Evolutionary conservation across 2,113 vertebrate genomes (phyloP), one percentile per base, ranked within the genome.

Genomic region (Cynocephalus volans): DNA sequence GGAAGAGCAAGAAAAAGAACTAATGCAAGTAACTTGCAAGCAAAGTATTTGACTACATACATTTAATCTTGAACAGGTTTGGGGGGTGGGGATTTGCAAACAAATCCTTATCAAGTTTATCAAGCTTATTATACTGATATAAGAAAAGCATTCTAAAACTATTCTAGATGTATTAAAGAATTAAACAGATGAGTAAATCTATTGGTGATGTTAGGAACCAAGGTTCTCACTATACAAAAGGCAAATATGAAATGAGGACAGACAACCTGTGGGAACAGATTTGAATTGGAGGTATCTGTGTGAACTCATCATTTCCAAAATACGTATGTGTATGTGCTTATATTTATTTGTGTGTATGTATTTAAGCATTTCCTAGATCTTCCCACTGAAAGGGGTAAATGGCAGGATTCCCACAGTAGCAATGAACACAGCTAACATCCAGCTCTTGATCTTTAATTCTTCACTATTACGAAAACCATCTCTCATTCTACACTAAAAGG

Each of bases 171-270:
- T 58, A 72, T 36, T 60, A 70, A 79, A 88, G 4, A 13, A 80
- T 14, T 92, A 62, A 83, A 77, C 48, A 83, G 92, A 91, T 72
- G 13, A 91, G 6, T 90, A 69, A 85, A 62, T 86, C 9, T 41
- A 65, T 1, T 79, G 18, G 24, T 79, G 48, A 24, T 79, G 14
- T 67, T 67, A 80, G 64, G 56, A 96, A 76, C 52, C 41, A 52
- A 41, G 1, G 41, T 73, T 72, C 50, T 89, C 26, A 75, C 7
- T 65, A 62, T 8, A 65, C 8, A 76, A 90, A 33, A 89, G 26
- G 65, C 36, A 75, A 92, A 75, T 41, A 69, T 18, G 48, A 96
- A 84, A 88, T 56, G 11, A 82, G 41, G 24, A 70, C 93, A 81
- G 6, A 28, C 87, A 87, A 58, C 6, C 33, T 76, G 28, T 84